A percentile compares a stretch with the other conserved stretches of the same genome.
phyloP scores from a whole-genome alignment of 2,113 vertebrate species.

The Hymenochirus boettgeri region DNA sequence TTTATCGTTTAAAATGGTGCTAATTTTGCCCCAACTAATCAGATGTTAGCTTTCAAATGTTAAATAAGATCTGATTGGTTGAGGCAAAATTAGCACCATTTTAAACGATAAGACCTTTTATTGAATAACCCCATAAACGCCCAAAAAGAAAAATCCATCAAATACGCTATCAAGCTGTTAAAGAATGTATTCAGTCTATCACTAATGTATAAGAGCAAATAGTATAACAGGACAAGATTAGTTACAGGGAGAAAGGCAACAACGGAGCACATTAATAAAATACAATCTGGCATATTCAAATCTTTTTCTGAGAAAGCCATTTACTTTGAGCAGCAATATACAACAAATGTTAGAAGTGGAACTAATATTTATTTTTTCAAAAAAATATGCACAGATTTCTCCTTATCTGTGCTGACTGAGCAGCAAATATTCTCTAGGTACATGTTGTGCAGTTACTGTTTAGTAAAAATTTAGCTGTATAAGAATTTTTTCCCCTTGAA shows the following conservation, averaged over 20 bases:
- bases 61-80: no score
- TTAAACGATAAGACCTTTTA: no score
- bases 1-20: no score
- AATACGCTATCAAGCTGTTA: neutral
- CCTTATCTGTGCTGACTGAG: conserved; percentile 7
- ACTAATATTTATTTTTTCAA: neutral
- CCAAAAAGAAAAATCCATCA: neutral
- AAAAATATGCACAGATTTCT: neutral
- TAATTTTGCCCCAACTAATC: no score
- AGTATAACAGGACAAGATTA: neutral
- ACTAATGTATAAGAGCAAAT: conserved; percentile 16
- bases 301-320: neutral
- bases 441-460: conserved; percentile 3
- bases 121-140: neutral
- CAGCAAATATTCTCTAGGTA: conserved; percentile 1
- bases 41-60: no score
- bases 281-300: conserved; percentile 22
- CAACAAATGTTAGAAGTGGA: neutral
- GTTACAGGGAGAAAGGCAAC: conserved; percentile 2
- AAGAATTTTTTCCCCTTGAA: neutral
- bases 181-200: neutral
- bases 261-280: conserved; percentile 26
- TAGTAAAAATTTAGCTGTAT: neutral
- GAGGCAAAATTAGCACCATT: no score
- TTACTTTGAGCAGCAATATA: neutral